These are phyloP conservation scores for Epicampocera succincta DNA, from an alignment of 2,888 invertebrate species.

Conservation along the genomic window DNA sequence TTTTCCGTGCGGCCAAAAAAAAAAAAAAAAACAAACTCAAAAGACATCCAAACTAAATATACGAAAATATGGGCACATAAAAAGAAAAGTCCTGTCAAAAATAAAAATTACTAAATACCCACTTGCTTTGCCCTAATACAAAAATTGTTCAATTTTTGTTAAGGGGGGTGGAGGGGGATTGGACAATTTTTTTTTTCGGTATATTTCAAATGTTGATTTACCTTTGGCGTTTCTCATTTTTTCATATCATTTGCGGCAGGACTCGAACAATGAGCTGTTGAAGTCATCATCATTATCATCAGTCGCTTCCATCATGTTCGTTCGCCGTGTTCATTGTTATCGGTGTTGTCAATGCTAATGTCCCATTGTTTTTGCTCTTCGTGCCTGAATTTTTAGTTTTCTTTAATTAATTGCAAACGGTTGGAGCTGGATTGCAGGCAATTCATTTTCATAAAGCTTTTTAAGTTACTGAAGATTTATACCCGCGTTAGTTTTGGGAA, in stretches of 20 bases:
- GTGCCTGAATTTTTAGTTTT: constrained; percentile 15
- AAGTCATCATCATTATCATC: constrained; percentile 14
- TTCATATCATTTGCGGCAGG: constrained; percentile 35
- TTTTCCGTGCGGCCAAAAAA: constrained; percentile 62
- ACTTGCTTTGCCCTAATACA: constrained; percentile 14
- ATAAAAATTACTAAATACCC: constrained; percentile 53
- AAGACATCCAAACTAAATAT: not conserved
- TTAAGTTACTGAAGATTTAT: constrained; percentile 8
- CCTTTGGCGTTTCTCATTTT: constrained; percentile 38
- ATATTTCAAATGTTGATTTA: constrained; percentile 49
- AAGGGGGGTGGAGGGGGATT: no score
- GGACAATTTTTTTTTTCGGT: no score
- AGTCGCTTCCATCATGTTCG: constrained; percentile 1
- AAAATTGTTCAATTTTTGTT: constrained; percentile 68
- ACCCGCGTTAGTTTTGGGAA: not conserved
- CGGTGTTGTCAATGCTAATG: constrained; percentile 52
- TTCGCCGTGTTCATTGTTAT: constrained; percentile 30
- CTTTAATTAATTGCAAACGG: constrained; percentile 52
- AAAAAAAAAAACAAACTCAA: constrained; percentile 59
- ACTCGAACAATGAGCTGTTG: constrained; percentile 34
- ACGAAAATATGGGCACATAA: constrained; percentile 19
- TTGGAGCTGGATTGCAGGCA: constrained; percentile 53
- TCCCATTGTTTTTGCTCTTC: constrained; percentile 48
- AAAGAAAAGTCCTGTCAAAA: constrained; percentile 43
- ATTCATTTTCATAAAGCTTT: constrained; percentile 57